These are phyloP conservation scores for Hycleus cichorii DNA, from an alignment of 1,140 invertebrate genomes.

Conservation along the genomic window DNA sequence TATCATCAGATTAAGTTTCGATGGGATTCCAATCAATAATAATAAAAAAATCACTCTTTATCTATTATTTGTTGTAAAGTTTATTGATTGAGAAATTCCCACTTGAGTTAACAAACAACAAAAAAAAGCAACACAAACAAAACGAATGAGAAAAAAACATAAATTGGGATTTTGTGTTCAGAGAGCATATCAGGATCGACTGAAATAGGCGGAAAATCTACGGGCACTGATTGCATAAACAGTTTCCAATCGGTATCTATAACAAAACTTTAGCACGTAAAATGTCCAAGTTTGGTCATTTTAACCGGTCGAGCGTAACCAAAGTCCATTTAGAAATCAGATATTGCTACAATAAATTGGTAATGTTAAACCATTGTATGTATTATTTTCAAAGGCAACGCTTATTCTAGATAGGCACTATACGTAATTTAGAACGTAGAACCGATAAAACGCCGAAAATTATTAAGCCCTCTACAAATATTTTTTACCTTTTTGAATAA, in stretches of 20 bases:
- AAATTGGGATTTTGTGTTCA: slow-evolving; percentile 6
- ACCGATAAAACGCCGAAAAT: neutral
- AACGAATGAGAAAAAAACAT: too few species aligned
- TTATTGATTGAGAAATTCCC: neutral
- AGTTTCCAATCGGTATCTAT: slow-evolving; percentile 28
- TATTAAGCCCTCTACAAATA: slow-evolving; percentile 4
- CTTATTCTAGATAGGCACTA: slow-evolving; percentile 4
- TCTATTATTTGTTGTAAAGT: too few species aligned
- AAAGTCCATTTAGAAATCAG: slow-evolving; percentile 26
- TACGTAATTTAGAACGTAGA: neutral
- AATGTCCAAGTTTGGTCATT: slow-evolving; percentile 23
- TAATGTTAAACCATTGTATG: slow-evolving; percentile 22
- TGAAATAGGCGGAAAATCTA: slow-evolving; percentile 28
- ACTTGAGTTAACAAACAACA: slow-evolving; percentile 1
- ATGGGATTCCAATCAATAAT: too few species aligned
- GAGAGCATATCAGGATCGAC: slow-evolving; percentile 9
- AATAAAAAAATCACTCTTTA: too few species aligned
- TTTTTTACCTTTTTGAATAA: too few species aligned
- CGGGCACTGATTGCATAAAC: slow-evolving; percentile 26
- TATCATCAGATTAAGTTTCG: too few species aligned
- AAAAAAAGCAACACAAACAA: neutral
- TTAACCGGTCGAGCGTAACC: slow-evolving; percentile 20
- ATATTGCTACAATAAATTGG: slow-evolving; percentile 23
- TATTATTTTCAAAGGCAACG: slow-evolving; percentile 19
- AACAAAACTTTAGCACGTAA: slow-evolving; percentile 25